A percentile compares a stretch with the other conserved stretches of the same genome.
Conservation (phyloP, 2,113 vertebrate genomes). For the Strix aluco region DNA sequence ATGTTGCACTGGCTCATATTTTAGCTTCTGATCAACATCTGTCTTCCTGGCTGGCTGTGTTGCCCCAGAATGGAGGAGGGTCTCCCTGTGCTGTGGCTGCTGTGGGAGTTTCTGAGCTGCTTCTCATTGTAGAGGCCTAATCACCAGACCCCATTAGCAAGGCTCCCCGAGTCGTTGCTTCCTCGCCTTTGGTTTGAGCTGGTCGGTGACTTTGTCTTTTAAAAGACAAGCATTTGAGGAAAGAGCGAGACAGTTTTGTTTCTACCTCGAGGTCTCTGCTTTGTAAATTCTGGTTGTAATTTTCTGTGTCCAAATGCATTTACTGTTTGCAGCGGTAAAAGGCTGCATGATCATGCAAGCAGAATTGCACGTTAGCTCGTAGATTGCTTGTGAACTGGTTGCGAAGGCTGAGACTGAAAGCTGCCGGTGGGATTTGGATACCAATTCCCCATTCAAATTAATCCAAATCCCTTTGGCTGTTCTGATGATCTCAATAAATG, state of each 20-base stretch:
- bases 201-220: accelerated
- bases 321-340: not conserved
- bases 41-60: not conserved
- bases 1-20: accelerated
- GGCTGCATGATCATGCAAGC: not conserved
- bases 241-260: not conserved
- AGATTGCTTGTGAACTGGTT: not conserved
- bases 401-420: not conserved
- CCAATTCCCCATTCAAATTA: constrained; percentile 44
- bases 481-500: constrained; percentile 4
- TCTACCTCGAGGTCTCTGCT: not conserved
- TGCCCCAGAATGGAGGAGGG: not conserved
- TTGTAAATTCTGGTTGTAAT: not conserved
- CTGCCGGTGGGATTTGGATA: not conserved
- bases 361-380: not conserved
- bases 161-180: accelerated
- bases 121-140: not conserved
- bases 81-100: not conserved
- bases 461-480: constrained; percentile 13
- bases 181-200: not conserved
- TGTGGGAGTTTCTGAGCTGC: not conserved
- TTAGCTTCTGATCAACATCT: not conserved
- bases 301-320: not conserved
- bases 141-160: not conserved
- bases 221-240: not conserved